Base-by-base conservation (phyloP, 2,113 vertebrate genomes). In the Dipodomys ordii region DNA sequence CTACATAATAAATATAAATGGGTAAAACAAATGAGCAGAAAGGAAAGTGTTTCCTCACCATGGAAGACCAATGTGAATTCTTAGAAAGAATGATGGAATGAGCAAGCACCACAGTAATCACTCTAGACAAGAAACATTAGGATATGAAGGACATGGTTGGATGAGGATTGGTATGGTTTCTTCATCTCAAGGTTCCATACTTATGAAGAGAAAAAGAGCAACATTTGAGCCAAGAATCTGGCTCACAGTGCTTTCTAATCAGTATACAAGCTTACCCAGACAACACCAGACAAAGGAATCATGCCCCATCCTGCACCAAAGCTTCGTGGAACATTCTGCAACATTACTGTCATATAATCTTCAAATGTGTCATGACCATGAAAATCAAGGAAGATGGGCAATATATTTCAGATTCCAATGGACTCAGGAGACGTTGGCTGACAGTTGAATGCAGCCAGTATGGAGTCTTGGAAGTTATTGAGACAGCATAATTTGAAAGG, bases 51-150 rank as follows among this genome's bases (percentile, higher is more conserved):
- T 88, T 79, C 7, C 46, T 73, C 83, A n/a, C 4, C 22, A 22
- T 62, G 60, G 74, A 84, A 85, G n/a, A n/a, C 10, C 89, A 92
- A 67, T 12, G 6, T n/a, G 53, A 28, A 53, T 10, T 27, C 35
- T 49, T 6, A 18, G 65, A 78, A 88, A 44, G 22, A 92, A 44
- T 27, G 73, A 78, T 30, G 60, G 88, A 64, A 60, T 57, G n/a
- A 67, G 77, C n/a, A 78, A n/a, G 12, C 13, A 5, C 20, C 7
- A 0, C n/a, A 22, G 15, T 2, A 49, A 39, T 88, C 73, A 68
- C 30, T 72, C 87, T 30, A 87, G 25, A 27, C 72, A 93, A 79
- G 87, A 93, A 87, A 57, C n/a, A 57, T 30, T 74, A 74, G 22
- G 32, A 57, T 68, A 10, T 64, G 49, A 85, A 30, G 79, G 39